A percentile compares a stretch with the other conserved stretches of the same genome.
These are phyloP conservation scores for Acanthochromis polyacanthus DNA, from an alignment of 2,113 vertebrate genomes.

Conservation along the genomic window DNA sequence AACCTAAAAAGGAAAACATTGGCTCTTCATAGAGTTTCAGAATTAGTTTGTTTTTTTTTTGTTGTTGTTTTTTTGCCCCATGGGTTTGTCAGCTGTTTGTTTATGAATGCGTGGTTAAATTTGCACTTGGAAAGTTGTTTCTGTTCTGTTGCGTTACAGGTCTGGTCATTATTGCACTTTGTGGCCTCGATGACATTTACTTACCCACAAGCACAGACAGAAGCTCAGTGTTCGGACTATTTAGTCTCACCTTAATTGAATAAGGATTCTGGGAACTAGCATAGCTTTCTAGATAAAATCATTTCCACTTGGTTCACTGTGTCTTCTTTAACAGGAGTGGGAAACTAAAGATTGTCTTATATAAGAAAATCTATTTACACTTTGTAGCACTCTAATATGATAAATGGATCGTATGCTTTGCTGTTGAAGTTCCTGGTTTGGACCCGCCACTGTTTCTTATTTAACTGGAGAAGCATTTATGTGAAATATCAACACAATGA, in stretches of 20 bases:
- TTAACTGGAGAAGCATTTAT: too few species aligned
- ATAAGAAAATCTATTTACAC: too few species aligned
- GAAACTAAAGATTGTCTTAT: not conserved
- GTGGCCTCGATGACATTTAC: not conserved
- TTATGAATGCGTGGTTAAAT: not conserved
- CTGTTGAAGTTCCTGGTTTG: too few species aligned
- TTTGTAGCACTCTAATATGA: too few species aligned
- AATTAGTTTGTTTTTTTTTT: not conserved
- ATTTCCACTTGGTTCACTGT: not conserved
- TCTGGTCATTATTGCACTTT: not conserved
- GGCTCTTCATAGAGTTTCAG: too few species aligned
- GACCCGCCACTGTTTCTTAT: too few species aligned
- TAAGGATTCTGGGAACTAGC: not conserved
- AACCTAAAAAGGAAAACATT: not conserved
- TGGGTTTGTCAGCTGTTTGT: not conserved
- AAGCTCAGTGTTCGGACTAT: not conserved
- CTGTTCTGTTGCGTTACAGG: not conserved
- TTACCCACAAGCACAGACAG: not conserved
- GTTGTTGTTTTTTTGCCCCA: too few species aligned
- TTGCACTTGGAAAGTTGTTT: not conserved
- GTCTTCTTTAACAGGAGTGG: not conserved
- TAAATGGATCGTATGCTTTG: too few species aligned
- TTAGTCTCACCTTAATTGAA: not conserved
- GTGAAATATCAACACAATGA: too few species aligned
- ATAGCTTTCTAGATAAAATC: not conserved